Conservation (phyloP, 2,113 vertebrate species). For the Pterocles burchelli region DNA sequence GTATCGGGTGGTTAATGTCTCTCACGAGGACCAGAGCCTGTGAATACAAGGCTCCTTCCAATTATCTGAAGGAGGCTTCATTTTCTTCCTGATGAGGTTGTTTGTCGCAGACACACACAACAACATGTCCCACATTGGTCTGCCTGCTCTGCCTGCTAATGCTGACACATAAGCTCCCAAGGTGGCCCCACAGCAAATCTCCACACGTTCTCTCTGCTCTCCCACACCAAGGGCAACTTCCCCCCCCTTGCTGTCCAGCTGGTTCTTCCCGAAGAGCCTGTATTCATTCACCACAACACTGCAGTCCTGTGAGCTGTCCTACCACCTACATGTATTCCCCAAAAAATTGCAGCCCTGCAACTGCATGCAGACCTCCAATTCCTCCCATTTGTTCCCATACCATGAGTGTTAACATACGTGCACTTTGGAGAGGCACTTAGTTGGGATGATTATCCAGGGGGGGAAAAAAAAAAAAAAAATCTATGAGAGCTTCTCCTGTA, state of each 20-base stretch:
- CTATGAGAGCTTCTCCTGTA: background rate
- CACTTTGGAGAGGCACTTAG: background rate
- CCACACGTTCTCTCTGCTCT: background rate
- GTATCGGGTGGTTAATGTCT: background rate
- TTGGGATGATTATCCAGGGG: background rate
- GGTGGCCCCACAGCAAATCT: background rate
- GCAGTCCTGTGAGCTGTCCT: background rate
- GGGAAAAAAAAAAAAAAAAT: background rate
- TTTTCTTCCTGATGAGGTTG: background rate
- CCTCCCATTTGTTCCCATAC: background rate
- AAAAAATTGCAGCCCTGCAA: background rate
- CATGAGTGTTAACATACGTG: background rate
- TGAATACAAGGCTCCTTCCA: background rate
- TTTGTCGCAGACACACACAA: background rate
- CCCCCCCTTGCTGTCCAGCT: fast-evolving
- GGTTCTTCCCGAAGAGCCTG: slow-evolving; percentile 20
- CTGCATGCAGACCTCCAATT: background rate
- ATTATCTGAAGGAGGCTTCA: background rate
- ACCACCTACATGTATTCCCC: background rate
- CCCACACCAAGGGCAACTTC: background rate
- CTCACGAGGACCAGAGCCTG: background rate
- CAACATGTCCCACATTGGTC: background rate
- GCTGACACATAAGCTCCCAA: background rate
- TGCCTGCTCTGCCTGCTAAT: background rate
- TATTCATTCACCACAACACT: background rate